Evolutionary conservation across 2,888 invertebrate species (phyloP).

Genomic region (Hoplodrina ambigua): DNA sequence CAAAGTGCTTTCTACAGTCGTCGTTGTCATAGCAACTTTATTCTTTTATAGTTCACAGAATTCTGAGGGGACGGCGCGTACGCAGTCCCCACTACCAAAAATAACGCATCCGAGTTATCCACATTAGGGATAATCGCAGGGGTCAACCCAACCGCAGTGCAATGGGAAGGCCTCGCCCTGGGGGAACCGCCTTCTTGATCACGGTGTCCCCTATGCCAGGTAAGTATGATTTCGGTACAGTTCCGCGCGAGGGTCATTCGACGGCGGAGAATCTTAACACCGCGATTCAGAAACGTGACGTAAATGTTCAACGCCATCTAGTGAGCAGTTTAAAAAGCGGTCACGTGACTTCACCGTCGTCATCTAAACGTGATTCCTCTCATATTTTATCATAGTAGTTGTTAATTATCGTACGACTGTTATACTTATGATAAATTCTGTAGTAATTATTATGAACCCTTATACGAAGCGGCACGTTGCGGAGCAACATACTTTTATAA

Average conservation of each 20-base stretch:
- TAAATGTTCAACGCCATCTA: slow-evolving; percentile 31
- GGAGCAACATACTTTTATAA: no score
- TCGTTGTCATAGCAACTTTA: no score
- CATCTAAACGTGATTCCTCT: neutral
- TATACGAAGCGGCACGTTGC: no score
- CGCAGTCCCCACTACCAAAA: slow-evolving; percentile 29
- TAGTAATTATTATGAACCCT: neutral
- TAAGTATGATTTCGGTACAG: slow-evolving; percentile 11
- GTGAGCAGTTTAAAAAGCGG: neutral
- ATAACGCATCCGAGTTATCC: slow-evolving; percentile 31
- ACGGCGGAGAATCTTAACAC: slow-evolving; percentile 19
- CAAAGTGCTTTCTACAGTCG: no score
- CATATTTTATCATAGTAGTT: neutral
- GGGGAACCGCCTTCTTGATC: slow-evolving; percentile 28
- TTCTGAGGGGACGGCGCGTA: slow-evolving; percentile 16
- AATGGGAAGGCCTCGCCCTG: slow-evolving; percentile 25
- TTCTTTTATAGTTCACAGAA: no score
- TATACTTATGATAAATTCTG: neutral
- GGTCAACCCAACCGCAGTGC: slow-evolving; percentile 30
- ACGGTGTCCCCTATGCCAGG: slow-evolving; percentile 30
- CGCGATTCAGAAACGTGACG: slow-evolving; percentile 22
- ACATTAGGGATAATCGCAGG: slow-evolving; percentile 32
- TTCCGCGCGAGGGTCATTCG: slow-evolving; percentile 2
- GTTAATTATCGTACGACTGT: neutral
- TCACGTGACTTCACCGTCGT: neutral